Evolutionary conservation across 2,888 invertebrate species (phyloP).

Genomic region (Phrixothrix hirtus): DNA sequence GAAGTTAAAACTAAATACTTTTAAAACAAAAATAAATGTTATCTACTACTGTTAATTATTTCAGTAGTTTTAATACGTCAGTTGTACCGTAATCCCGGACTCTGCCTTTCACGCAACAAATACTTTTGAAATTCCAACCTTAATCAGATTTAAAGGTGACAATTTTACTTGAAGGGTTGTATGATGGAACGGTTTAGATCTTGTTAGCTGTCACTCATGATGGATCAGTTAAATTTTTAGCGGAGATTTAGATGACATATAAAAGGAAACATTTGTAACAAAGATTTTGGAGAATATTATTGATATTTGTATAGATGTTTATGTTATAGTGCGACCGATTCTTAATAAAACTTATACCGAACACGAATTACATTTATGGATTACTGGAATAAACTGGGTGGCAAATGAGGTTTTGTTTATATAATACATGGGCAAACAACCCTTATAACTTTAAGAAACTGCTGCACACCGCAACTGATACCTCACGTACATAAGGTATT

Average conservation of each 20-base stretch:
- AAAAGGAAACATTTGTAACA: conserved; percentile 31
- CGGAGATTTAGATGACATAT: conserved; percentile 30
- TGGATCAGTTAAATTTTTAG: conserved; percentile 32
- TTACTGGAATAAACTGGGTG: too few species aligned
- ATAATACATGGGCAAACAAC: too few species aligned
- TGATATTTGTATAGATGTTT: too few species aligned
- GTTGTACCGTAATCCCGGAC: background rate
- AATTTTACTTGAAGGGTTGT: conserved; percentile 31
- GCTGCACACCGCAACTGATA: too few species aligned
- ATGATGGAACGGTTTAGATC: conserved; percentile 31
- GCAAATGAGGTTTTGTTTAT: too few species aligned
- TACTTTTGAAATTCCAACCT: conserved; percentile 28
- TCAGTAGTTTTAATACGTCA: background rate
- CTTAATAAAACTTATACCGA: too few species aligned
- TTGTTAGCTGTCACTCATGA: conserved; percentile 31
- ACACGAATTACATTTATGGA: too few species aligned
- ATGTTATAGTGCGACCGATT: too few species aligned
- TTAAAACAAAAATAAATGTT: background rate
- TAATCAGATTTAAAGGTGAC: conserved; percentile 34
- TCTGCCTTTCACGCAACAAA: conserved; percentile 26
- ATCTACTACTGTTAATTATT: background rate
- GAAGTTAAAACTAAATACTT: too few species aligned
- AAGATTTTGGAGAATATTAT: conserved; percentile 25
- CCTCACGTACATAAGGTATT: too few species aligned
- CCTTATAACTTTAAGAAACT: too few species aligned